Conservation (phyloP, 2,797 vertebrate species). For the Echeneis naucrates region DNA sequence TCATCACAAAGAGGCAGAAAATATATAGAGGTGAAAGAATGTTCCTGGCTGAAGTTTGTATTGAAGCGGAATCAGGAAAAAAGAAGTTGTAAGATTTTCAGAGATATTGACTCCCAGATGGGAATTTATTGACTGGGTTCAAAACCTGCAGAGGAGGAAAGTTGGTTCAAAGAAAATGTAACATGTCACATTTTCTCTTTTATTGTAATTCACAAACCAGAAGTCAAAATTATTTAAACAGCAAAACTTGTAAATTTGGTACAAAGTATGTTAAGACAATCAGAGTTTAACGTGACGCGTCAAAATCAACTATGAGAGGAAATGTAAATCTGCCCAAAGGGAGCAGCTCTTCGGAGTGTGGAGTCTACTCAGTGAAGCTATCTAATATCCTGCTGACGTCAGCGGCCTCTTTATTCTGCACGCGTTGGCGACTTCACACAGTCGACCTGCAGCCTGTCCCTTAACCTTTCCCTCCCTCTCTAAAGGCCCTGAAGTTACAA, state of each 20-base stretch:
- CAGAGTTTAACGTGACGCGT: background rate
- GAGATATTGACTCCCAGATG: background rate
- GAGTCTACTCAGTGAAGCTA: background rate
- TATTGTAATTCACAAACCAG: slow-evolving; percentile 1
- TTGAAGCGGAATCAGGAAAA: slow-evolving; percentile 15
- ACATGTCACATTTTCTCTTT: slow-evolving; percentile 5
- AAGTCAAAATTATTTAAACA: background rate
- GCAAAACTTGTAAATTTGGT: background rate
- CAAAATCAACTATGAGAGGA: slow-evolving; percentile 7
- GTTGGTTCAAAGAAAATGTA: background rate
- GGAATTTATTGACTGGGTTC: background rate
- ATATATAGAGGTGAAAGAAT: slow-evolving; percentile 30
- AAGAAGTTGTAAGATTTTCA: slow-evolving; percentile 19
- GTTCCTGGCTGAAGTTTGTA: slow-evolving; percentile 24
- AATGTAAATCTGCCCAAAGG: background rate
- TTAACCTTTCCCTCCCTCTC: slow-evolving; percentile 2
- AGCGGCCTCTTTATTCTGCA: slow-evolving; percentile 7
- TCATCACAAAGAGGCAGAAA: slow-evolving; percentile 16
- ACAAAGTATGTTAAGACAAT: background rate
- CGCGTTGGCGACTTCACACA: slow-evolving; percentile 7
- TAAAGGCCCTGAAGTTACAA: slow-evolving; percentile 82
- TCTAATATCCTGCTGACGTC: background rate
- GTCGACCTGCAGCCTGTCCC: background rate
- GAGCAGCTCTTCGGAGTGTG: slow-evolving; percentile 2
- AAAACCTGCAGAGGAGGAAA: slow-evolving; percentile 3